Conservation (phyloP, 2,113 vertebrate genomes). For the Vulpes lagopus region DNA sequence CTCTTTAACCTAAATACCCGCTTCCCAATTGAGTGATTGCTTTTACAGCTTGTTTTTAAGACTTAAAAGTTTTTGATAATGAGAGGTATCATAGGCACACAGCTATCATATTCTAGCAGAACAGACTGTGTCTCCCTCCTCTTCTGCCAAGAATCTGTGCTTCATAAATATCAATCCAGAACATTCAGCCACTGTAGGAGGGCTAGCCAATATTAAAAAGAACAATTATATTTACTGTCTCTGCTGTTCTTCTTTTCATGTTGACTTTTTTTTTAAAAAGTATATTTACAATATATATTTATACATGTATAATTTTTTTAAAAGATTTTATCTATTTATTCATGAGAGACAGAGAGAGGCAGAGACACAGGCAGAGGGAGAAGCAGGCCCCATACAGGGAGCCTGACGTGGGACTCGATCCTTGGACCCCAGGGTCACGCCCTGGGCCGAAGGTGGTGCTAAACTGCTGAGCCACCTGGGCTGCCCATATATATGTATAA, state of each 20-base stretch:
- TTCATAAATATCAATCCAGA: slow-evolving; percentile 58
- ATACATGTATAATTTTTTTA: background rate
- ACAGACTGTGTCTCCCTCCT: slow-evolving; percentile 47
- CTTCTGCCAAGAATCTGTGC: slow-evolving; percentile 64
- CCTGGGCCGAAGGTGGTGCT: no score
- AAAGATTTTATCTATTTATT: no score
- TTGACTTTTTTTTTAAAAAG: background rate
- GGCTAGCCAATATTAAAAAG: slow-evolving; percentile 36
- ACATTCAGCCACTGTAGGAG: slow-evolving; percentile 53
- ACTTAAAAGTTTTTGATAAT: background rate
- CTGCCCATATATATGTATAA: no score
- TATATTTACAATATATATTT: background rate
- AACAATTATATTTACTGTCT: slow-evolving; percentile 21
- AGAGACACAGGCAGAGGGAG: no score
- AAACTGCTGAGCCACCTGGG: no score
- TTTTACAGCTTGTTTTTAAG: background rate
- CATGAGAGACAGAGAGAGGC: no score
- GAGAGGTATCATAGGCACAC: background rate
- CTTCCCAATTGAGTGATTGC: background rate
- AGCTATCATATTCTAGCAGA: slow-evolving; percentile 3
- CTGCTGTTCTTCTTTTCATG: slow-evolving; percentile 13
- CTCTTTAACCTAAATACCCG: background rate
- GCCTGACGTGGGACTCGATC: no score
- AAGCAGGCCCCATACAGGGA: no score
- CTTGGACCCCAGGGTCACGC: no score